Base-by-base conservation (phyloP, 1,140 invertebrate species). In the Lysiphlebus fabarum region DNA sequence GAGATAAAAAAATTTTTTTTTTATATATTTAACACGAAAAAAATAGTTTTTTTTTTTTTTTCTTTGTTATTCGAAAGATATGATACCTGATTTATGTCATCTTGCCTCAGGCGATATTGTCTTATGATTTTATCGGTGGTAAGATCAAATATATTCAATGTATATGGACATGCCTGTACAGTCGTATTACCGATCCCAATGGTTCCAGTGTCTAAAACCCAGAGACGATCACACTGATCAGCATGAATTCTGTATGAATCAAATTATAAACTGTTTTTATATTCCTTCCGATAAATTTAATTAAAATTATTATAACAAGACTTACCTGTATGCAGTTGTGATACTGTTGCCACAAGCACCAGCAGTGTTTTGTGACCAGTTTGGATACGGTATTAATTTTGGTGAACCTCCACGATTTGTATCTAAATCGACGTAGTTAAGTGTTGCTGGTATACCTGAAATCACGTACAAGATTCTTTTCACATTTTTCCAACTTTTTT, bases 151-250 rank as follows among this genome's bases (percentile, higher is more conserved):
- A 91, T 82, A 62, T 90, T 90, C 1, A 91, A 70, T 2, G 87
- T 82, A 59, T 84, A 84, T 0, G 89, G 90, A 65, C 90, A 91
- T 2, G 86, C 83, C 69, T 90, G 86, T 43, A 83, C 82, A 2
- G 87, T 88, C 3, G 86, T 88, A 60, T 87, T 86, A 14, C 86
- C 88, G 56, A 88, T 90, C 61, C 90, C 90, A 66, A 90, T 87
- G 14, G 90, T 91, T 56, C 90, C 90, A 6, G 88, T 88, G 68
- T 91, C 90, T 37, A 91, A 73, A 0, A 91, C 89, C 90, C 90
- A 92, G 0, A 92, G 81, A 58, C 90, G 80, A 58, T 90, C 86
- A 68, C 90, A 91, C 58, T 82, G 77, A 61, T 92, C 90, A 1
- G 84, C 89, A 61, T 82, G 81, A 34, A 86, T 77, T 58, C 85